Conservation (phyloP, 2,888 invertebrate species). For the Epinotia brunnichana region DNA sequence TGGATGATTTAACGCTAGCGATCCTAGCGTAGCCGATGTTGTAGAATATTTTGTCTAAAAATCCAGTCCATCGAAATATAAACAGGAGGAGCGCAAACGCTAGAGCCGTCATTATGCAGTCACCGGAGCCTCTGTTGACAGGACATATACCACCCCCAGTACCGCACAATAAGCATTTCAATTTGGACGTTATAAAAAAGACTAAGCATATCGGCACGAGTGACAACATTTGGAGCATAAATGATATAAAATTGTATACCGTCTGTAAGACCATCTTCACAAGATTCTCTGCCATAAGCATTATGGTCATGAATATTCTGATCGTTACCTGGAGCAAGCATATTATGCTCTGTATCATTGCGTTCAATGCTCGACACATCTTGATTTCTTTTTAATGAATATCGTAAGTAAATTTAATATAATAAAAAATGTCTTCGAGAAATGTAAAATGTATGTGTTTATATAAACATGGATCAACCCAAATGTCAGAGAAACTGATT, state of each 20-base stretch:
- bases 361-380: conserved; percentile 74
- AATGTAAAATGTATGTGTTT: conserved; percentile 3
- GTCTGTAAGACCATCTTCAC: conserved; percentile 72
- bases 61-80: conserved; percentile 28
- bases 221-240: conserved; percentile 69
- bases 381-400: conserved; percentile 43
- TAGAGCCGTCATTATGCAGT: conserved; percentile 32
- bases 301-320: conserved; percentile 71
- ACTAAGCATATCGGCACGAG: conserved; percentile 72
- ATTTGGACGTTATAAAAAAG: conserved; percentile 65
- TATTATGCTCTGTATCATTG: conserved; percentile 63
- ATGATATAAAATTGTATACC: conserved; percentile 72
- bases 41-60: conserved; percentile 30
- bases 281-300: conserved; percentile 74
- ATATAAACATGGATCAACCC: conserved; percentile 9
- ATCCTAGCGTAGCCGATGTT: conserved; percentile 33
- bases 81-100: conserved; percentile 13
- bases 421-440: background rate
- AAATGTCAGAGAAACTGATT: conserved; percentile 8
- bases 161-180: conserved; percentile 72
- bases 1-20: background rate
- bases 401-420: conserved; percentile 49
- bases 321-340: conserved; percentile 73
- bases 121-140: conserved; percentile 61
- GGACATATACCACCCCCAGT: conserved; percentile 68